Percentiles rank a stretch among this genome's conserved stretches.
These are phyloP conservation scores for Archocentrus centrarchus DNA, from an alignment of 2,113 vertebrate species.

Conservation along the genomic window DNA sequence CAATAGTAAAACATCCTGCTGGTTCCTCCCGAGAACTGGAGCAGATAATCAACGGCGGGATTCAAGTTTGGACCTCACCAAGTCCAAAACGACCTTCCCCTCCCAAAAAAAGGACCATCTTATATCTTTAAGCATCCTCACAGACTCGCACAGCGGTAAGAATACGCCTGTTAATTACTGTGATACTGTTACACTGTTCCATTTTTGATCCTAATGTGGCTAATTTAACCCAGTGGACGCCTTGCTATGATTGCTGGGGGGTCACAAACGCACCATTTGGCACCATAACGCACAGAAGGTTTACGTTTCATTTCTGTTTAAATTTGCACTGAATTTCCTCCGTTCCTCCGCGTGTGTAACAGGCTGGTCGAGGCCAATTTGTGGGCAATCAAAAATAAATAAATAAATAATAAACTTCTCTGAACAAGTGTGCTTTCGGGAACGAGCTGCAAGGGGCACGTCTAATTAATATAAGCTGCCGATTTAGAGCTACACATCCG, in stretches of 20 bases:
- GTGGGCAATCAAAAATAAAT: conserved; percentile 38
- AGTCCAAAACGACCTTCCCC: conserved; percentile 64
- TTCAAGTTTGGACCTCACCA: conserved; percentile 74
- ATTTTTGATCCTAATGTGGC: background rate
- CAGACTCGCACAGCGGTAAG: conserved; percentile 86
- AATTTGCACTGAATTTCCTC: background rate
- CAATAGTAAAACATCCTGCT: conserved; percentile 28
- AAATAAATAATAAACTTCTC: conserved; percentile 26
- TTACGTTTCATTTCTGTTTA: background rate
- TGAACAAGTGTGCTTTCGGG: conserved; percentile 5
- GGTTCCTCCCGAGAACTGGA: conserved; percentile 54
- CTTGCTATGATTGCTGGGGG: background rate
- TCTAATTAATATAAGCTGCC: conserved; percentile 12
- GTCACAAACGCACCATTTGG: conserved; percentile 55
- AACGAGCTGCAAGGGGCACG: background rate
- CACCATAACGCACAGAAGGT: conserved; percentile 52
- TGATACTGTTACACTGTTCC: background rate
- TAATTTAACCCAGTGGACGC: background rate
- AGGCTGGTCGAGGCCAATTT: background rate
- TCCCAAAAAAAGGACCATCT: conserved; percentile 56
- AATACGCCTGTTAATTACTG: background rate
- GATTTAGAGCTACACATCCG: background rate
- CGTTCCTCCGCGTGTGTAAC: background rate
- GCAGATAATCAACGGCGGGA: conserved; percentile 38
- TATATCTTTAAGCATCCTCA: conserved; percentile 79